A percentile compares a stretch with the other conserved stretches of the same genome.
Evolutionary conservation across 2,113 vertebrate genomes (phyloP).

Genomic region (Terrapene triunguis): DNA sequence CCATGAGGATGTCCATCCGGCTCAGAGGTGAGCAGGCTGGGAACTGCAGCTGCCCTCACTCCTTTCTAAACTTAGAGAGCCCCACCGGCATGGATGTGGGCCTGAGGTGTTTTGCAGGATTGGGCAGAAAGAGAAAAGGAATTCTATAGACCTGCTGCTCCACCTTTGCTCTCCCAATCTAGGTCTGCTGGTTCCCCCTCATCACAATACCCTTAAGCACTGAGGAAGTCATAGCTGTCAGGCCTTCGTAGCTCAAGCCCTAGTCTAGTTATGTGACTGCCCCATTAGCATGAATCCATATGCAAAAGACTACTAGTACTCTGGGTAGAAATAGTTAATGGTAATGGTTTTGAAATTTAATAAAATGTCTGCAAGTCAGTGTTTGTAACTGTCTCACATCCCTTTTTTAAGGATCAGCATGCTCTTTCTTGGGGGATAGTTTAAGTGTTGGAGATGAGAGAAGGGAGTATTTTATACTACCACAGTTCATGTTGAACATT

Average conservation of each 20-base stretch:
- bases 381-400: neutral
- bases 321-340: neutral
- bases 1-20: neutral
- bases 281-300: neutral
- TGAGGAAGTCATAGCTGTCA: neutral
- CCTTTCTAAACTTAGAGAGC: neutral
- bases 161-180: neutral
- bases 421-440: neutral
- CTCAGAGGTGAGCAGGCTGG: neutral
- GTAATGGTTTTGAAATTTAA: neutral
- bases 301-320: neutral
- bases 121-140: neutral
- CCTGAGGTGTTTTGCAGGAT: neutral
- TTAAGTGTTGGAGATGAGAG: neutral
- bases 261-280: neutral
- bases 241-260: neutral
- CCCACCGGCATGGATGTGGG: neutral
- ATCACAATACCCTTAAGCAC: neutral
- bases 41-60: neutral
- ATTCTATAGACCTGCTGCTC: neutral
- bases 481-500: neutral
- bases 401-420: neutral
- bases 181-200: rapidly evolving
- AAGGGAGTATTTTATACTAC: neutral
- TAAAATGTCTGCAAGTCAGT: neutral